These are phyloP conservation scores for Pseudomyrmex flavicornis DNA, from an alignment of 1,140 invertebrate genomes.

Conservation along the genomic window DNA sequence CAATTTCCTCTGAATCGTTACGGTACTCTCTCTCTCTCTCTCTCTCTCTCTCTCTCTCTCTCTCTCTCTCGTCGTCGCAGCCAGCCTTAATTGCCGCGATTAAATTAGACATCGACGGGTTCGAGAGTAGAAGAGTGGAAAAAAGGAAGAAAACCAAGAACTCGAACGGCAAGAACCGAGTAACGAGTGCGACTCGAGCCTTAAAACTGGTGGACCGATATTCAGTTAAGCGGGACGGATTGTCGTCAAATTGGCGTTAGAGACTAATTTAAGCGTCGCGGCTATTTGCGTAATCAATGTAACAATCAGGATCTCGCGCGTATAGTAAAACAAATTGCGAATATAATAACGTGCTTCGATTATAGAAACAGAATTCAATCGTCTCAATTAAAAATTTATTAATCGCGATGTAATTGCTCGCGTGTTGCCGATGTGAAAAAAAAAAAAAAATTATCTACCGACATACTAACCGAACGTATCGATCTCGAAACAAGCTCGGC, in stretches of 20 bases:
- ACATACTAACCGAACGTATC: too few relatives aligned
- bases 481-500: background rate
- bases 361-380: too few relatives aligned
- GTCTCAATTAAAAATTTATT: too few relatives aligned
- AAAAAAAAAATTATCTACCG: too few relatives aligned
- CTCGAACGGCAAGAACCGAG: background rate
- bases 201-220: conserved; percentile 46
- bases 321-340: too few relatives aligned
- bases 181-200: conserved; percentile 38
- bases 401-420: too few relatives aligned
- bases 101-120: conserved; percentile 72
- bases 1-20: conserved; percentile 68
- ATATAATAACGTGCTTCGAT: too few relatives aligned
- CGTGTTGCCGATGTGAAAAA: too few relatives aligned
- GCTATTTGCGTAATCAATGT: background rate
- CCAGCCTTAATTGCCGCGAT: conserved; percentile 72
- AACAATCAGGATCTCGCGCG: background rate
- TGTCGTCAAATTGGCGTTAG: conserved; percentile 34
- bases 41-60: too few relatives aligned
- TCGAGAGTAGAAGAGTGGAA: conserved; percentile 13
- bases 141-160: conserved; percentile 50
- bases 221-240: conserved; percentile 31
- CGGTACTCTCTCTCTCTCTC: too few relatives aligned
- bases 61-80: conserved; percentile 22
- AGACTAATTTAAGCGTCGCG: conserved; percentile 22